Evolutionary conservation across 2,113 vertebrate species (phyloP).

Genomic region (Balaenoptera acutorostrata): DNA sequence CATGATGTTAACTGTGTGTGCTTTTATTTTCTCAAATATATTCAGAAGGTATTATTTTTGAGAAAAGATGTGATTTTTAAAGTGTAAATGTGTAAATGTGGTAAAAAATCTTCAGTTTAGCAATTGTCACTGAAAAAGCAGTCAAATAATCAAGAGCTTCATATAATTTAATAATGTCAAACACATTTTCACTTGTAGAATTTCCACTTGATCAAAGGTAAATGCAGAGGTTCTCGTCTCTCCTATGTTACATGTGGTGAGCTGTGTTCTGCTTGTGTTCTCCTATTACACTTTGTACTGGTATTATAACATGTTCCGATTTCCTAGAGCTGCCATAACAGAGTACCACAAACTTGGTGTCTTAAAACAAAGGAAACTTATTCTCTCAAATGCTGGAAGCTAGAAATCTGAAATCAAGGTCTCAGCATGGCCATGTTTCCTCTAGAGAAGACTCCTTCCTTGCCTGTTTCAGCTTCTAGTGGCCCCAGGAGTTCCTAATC

Average conservation of each 20-base stretch:
- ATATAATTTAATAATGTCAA: background rate
- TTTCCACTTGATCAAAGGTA: background rate
- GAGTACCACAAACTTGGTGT: background rate
- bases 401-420: background rate
- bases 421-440: background rate
- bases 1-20: background rate
- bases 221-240: background rate
- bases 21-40: background rate
- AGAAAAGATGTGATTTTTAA: background rate
- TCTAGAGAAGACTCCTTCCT: background rate
- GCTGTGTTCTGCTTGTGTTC: background rate
- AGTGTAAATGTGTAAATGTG: background rate
- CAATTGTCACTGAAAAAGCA: background rate
- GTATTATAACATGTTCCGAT: fast-evolving
- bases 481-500: background rate
- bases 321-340: background rate
- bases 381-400: background rate
- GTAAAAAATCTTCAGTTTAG: background rate
- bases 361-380: background rate
- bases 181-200: background rate
- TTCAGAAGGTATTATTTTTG: background rate
- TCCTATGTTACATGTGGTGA: background rate
- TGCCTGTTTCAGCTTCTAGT: background rate
- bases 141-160: background rate
- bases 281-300: background rate